phyloP scores from a whole-genome alignment of 2,113 vertebrate genomes.

The Malurus alboscapulatus region DNA sequence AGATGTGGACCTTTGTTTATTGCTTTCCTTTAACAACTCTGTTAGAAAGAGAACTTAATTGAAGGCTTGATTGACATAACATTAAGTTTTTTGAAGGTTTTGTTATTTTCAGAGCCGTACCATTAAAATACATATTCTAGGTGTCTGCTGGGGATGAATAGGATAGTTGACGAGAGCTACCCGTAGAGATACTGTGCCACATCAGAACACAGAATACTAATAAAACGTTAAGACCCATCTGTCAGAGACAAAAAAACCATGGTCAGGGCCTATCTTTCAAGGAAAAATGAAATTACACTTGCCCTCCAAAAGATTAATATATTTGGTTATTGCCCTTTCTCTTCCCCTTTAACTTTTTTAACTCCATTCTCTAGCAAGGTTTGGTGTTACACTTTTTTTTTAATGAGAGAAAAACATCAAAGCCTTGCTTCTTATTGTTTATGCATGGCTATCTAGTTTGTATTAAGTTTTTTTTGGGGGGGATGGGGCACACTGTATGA shows the following conservation, averaged over 20 bases:
- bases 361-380: neutral
- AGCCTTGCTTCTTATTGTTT: neutral
- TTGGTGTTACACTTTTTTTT: neutral
- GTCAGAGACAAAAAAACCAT: constrained; percentile 47
- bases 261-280: constrained; percentile 41
- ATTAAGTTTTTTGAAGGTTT: neutral
- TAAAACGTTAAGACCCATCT: constrained; percentile 51
- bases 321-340: constrained; percentile 39
- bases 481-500: neutral
- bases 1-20: neutral
- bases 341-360: neutral
- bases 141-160: constrained; percentile 6
- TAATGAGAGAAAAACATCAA: neutral
- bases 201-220: constrained; percentile 45
- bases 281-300: constrained; percentile 49
- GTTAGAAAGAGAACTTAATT: neutral
- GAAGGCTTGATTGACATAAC: neutral
- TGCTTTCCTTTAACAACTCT: neutral
- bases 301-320: constrained; percentile 40
- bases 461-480: neutral
- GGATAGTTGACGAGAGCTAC: constrained; percentile 11
- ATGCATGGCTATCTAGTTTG: neutral
- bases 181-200: constrained; percentile 19
- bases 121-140: constrained; percentile 39
- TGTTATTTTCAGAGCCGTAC: neutral